Evolutionary conservation across 1,140 invertebrate species (phyloP).

Genomic region (Drosophila nebulosa): DNA sequence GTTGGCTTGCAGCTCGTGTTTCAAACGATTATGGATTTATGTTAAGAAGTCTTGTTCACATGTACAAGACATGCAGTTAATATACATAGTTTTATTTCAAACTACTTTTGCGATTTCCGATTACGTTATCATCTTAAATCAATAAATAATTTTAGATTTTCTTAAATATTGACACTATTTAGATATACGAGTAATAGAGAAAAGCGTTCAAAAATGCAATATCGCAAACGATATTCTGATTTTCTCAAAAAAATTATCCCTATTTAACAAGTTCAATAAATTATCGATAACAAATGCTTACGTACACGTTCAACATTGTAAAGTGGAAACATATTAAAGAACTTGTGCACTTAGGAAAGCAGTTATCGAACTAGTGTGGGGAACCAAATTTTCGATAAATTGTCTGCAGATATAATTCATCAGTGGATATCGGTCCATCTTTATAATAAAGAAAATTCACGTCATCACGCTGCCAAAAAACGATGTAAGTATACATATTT

Average conservation of each 20-base stretch:
- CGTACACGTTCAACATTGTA: not conserved
- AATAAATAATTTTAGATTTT: not conserved
- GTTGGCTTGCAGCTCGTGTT: constrained; percentile 1
- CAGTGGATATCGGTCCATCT: constrained; percentile 25
- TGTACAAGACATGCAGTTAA: not conserved
- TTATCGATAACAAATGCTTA: no score
- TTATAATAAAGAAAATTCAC: constrained; percentile 46
- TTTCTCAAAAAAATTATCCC: no score
- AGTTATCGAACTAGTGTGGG: not conserved
- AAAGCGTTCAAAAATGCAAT: no score
- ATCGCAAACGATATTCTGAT: no score
- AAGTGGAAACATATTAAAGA: not conserved
- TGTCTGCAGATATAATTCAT: constrained; percentile 16
- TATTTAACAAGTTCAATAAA: not conserved
- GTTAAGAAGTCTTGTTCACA: not conserved
- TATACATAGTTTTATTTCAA: no score
- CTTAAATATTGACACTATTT: no score
- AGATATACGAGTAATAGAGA: no score
- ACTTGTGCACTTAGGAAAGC: not conserved
- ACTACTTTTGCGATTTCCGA: no score
- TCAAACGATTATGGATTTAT: constrained; percentile 4
- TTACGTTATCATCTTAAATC: not conserved
- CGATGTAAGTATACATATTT: constrained; percentile 37
- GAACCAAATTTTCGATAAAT: constrained; percentile 8
- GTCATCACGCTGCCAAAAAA: constrained; percentile 49